phyloP scores from a whole-genome alignment of 2,797 vertebrate genomes.

The Anas bernieri region DNA sequence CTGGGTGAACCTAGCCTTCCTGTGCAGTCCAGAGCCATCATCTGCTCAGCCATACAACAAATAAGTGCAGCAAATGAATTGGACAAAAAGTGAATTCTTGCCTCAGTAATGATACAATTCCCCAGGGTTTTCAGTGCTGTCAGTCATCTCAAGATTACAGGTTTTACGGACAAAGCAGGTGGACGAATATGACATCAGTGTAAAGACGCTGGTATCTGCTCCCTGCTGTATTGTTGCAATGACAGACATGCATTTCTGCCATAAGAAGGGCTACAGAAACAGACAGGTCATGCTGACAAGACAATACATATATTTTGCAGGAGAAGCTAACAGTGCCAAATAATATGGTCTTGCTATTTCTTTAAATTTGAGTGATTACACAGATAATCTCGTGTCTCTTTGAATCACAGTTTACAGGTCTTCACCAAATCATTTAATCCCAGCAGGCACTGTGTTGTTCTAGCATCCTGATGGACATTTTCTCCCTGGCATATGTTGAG shows the following conservation, averaged over 20 bases:
- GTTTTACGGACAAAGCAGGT: conserved; percentile 48
- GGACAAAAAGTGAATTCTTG: background rate
- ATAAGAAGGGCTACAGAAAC: background rate
- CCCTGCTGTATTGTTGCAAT: background rate
- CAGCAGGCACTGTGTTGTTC: background rate
- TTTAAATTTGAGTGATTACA: conserved; percentile 43
- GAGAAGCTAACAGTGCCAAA: background rate
- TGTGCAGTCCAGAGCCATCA: background rate
- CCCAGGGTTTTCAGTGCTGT: conserved; percentile 3
- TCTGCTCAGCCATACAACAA: background rate
- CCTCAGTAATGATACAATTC: background rate
- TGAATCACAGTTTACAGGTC: conserved; percentile 22
- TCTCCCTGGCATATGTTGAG: conserved; percentile 8
- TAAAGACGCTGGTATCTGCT: background rate
- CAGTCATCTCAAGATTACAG: conserved; percentile 44
- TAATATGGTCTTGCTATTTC: background rate
- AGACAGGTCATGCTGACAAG: conserved; percentile 14
- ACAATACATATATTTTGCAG: background rate
- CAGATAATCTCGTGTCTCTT: background rate
- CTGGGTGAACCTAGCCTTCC: background rate
- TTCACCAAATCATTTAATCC: background rate
- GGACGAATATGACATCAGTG: background rate
- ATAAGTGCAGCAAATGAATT: background rate
- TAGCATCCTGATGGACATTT: background rate
- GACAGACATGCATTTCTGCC: conserved; percentile 20